Conservation (phyloP, 2,113 vertebrate species). For the Sebastes fasciatus region DNA sequence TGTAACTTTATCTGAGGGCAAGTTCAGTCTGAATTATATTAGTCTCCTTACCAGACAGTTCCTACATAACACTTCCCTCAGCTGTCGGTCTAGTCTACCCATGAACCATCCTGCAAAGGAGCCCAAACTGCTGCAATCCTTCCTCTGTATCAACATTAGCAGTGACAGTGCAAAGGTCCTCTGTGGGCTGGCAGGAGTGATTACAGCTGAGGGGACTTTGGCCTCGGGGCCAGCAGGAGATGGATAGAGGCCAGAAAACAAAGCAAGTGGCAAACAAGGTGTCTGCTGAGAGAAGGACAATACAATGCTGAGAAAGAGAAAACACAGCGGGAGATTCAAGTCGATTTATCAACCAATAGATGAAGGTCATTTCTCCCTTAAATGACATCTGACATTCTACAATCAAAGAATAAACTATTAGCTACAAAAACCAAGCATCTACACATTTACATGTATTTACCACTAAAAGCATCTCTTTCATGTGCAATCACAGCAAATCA, state of each 20-base stretch:
- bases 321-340: constrained; percentile 21
- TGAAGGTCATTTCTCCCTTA: neutral
- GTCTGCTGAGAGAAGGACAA: constrained; percentile 10
- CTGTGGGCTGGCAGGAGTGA: constrained; percentile 59
- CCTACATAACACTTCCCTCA: constrained; percentile 5
- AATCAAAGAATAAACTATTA: neutral
- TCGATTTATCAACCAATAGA: neutral
- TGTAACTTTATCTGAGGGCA: constrained; percentile 51
- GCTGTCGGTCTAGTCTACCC: constrained; percentile 26
- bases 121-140: constrained; percentile 12
- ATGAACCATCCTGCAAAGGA: neutral
- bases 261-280: constrained; percentile 56
- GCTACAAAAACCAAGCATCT: neutral
- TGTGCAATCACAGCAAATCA: constrained; percentile 22
- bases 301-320: neutral
- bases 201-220: constrained; percentile 66
- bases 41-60: constrained; percentile 33
- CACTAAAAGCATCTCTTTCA: constrained; percentile 1
- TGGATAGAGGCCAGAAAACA: constrained; percentile 49
- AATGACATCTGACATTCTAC: neutral
- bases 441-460: neutral
- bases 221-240: constrained; percentile 49
- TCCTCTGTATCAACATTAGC: constrained; percentile 27
- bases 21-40: constrained; percentile 41
- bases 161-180: constrained; percentile 68